Evolutionary conservation across 2,888 invertebrate genomes (phyloP).

Genomic region (Drosophila antonietae): DNA sequence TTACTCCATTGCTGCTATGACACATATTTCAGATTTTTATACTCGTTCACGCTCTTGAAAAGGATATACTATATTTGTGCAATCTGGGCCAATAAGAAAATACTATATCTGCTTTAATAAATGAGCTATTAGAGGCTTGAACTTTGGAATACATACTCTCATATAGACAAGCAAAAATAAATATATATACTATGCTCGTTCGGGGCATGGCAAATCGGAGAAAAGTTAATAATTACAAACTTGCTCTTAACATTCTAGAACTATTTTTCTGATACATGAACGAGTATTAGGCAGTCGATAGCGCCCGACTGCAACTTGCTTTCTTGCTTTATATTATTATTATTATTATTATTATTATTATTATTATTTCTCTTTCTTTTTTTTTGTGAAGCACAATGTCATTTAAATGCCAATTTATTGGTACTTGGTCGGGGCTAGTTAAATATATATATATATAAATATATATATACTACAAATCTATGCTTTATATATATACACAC

Average conservation of each 20-base stretch:
- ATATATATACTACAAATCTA: conserved; percentile 22
- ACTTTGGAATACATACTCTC: too few species aligned
- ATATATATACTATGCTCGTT: too few species aligned
- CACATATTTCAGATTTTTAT: conserved; percentile 49
- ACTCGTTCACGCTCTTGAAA: neutral
- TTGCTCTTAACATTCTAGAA: neutral
- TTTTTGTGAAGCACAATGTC: conserved; percentile 69
- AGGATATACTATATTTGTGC: too few species aligned
- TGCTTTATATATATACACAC: conserved; percentile 29
- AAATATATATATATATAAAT: conserved; percentile 55
- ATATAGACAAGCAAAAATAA: too few species aligned
- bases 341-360: conserved; percentile 7
- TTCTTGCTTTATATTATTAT: neutral
- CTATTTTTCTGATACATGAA: neutral
- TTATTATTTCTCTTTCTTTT: conserved; percentile 3
- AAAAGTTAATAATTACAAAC: too few species aligned
- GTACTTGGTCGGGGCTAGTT: conserved; percentile 76
- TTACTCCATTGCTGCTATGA: conserved; percentile 51
- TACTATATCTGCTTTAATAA: too few species aligned
- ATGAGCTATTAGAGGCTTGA: too few species aligned
- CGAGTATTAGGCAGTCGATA: conserved; percentile 1
- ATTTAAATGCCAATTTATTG: conserved; percentile 78
- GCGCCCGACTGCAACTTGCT: neutral
- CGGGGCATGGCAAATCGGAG: too few species aligned
- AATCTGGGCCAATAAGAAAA: too few species aligned